Evolutionary conservation across 92 coral and sea anemone species (phyloP), one percentile per base, ranked within the genome.

Genomic region (Epizoanthus rinbou): DNA sequence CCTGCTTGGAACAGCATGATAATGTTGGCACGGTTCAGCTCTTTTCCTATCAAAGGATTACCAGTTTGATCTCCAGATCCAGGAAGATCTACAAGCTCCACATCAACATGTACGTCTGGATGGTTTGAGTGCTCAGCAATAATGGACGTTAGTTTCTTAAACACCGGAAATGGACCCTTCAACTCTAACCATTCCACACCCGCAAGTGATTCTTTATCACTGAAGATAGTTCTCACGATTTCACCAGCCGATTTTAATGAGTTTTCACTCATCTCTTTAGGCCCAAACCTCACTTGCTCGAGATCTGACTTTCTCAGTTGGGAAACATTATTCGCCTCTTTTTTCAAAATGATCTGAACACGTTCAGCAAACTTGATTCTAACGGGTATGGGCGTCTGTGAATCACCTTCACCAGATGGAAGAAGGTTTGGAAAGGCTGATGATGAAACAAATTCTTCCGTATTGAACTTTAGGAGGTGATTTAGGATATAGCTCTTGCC

Each of bases 401-500:
- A 79, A 0, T 33, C 86, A 43, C 86, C 91, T 14, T 0, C 3
- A 3, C 83, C 82, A 16, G 89, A 88, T 31, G 91, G 91, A 24
- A 88, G 84, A 63, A 87, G 91, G n/a, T 10, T 2, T 25, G 60
- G 7, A 10, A 56, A 28, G 18, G 15, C 69, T 8, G 57, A 7
- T 47, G 53, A 8, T 47, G 53, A 47, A 47, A 47, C 53, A 10
- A 10, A 8, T 4, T 10, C 33, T 23, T 64, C 69, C 69, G 85
- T 43, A 17, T 75, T 74, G 78, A 54, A 69, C 13, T 75, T 85
- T 52, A 89, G 35, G n/a, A 89, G 73, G 58, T 57, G 80, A 37
- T 89, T 89, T 22, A 89, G 85, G 8, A 89, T 23, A 56, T 69
- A 86, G 60, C 92, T 89, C 54, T 89, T 89, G 57, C 92, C 92